A percentile compares a stretch with the other conserved stretches of the same genome.
Evolutionary conservation across 2,113 vertebrate genomes (phyloP).

Genomic region (Ptilorrhoa leucosticta): DNA sequence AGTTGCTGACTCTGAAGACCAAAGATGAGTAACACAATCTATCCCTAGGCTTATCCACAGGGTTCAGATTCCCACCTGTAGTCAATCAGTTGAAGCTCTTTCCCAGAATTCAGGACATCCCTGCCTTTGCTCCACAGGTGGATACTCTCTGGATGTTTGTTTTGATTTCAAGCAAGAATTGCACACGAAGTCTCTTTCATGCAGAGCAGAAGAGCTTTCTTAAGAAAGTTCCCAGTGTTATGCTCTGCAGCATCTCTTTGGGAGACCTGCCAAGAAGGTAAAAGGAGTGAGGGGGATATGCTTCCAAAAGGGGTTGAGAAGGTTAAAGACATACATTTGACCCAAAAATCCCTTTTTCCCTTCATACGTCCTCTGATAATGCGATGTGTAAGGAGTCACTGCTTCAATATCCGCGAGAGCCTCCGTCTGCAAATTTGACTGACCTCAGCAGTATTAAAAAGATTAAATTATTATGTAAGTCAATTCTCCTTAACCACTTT

Average conservation of each 20-base stretch:
- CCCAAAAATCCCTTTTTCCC: background rate
- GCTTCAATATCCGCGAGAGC: background rate
- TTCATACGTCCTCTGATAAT: background rate
- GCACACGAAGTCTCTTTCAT: background rate
- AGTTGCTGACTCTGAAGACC: background rate
- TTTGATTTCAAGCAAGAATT: background rate
- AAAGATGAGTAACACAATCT: background rate
- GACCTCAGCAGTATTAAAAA: background rate
- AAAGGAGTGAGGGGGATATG: background rate
- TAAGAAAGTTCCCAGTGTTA: background rate
- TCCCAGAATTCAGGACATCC: background rate
- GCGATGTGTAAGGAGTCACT: background rate
- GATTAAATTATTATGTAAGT: slow-evolving; percentile 39
- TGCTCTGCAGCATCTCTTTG: background rate
- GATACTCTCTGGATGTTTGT: background rate
- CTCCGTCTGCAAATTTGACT: background rate
- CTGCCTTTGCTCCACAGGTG: background rate
- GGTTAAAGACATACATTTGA: background rate
- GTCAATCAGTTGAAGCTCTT: background rate
- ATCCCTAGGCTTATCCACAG: background rate
- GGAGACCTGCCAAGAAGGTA: background rate
- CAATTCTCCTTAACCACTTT: slow-evolving; percentile 1
- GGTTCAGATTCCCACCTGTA: background rate
- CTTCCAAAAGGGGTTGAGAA: background rate
- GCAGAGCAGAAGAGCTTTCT: background rate